Base-by-base conservation (phyloP, 2,797 vertebrate genomes). In the Enteromius viviparus region DNA sequence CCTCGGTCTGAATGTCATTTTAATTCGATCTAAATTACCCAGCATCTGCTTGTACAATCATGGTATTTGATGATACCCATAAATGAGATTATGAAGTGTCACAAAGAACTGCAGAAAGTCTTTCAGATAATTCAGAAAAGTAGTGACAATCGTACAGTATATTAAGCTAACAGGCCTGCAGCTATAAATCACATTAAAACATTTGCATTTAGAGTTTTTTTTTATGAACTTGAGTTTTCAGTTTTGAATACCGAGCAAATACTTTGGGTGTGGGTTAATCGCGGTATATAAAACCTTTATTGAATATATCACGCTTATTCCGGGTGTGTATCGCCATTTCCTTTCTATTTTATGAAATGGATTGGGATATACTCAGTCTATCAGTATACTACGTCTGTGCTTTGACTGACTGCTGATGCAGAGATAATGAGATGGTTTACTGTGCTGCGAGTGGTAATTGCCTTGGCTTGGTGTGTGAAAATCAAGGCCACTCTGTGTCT, bases 351-450 rank as follows among this genome's bases (percentile, higher is more conserved):
- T 51, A 40, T 71, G 29, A 62, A 77, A 78, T 47, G 34, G 26
- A 83, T n/a, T 70, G 75, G 32, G 62, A 71, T 83, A 37, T 62
- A 60, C 75, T 26, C 26, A 26, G 26, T 26, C 26, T 26, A 26
- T 26, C 26, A 26, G 26, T 26, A 26, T 26, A 26, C 26, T 26
- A 26, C 26, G 26, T 26, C 26, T 40, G 21, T 1, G 11, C 42
- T 62, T 77, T 76, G 69, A 85, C 49, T 76, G 82, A 72, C 64
- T 71, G 78, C 82, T 80, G 75, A 64, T 79, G 71, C 40, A 15
- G 72, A 84, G 74, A 86, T 86, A 89, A 89, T 87, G 85, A 87
- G 84, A 81, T 86, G 80, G 86, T 87, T 87, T 82, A 82, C 37
- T 37, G 85, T 78, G 85, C 72, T 75, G 47, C 29, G 55, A 84